phyloP scores from a whole-genome alignment of 2,888 invertebrate species.

The Lasius fuliginosus region DNA sequence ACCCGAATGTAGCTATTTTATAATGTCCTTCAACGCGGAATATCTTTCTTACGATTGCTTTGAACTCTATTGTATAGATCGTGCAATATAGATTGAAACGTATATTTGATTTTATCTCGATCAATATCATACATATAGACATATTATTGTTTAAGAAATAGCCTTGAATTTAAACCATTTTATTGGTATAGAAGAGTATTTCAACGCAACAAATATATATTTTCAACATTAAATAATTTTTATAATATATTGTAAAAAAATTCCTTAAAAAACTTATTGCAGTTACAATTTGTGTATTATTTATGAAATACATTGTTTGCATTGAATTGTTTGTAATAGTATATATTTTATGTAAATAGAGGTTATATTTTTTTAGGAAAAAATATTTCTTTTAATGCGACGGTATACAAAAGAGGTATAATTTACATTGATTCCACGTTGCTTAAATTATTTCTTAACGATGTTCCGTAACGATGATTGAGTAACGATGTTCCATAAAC shows the following conservation, averaged over 20 bases:
- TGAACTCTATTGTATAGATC: not conserved
- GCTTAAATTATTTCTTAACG: conserved; percentile 73
- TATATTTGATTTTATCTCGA: not conserved
- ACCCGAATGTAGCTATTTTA: not conserved
- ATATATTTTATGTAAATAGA: not conserved
- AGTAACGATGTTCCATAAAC: conserved; percentile 28
- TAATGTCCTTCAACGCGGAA: not conserved
- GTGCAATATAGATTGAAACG: not conserved
- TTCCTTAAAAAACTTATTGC: not conserved
- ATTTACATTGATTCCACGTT: conserved; percentile 57
- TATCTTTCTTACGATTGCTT: not conserved
- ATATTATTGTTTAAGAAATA: not conserved
- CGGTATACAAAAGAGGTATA: conserved; percentile 33
- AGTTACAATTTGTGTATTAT: not conserved
- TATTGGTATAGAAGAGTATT: not conserved
- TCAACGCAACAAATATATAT: not conserved
- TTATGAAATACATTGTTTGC: not conserved
- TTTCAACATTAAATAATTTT: not conserved
- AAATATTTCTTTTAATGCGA: conserved; percentile 1
- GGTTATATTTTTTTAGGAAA: not conserved
- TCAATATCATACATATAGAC: not conserved
- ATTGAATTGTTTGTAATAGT: not conserved
- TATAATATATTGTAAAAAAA: not conserved
- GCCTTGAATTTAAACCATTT: not conserved
- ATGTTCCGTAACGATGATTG: conserved; percentile 16